These are phyloP conservation scores for Eupithecia exiguata DNA, from an alignment of 2,888 invertebrate species.

Conservation along the genomic window DNA sequence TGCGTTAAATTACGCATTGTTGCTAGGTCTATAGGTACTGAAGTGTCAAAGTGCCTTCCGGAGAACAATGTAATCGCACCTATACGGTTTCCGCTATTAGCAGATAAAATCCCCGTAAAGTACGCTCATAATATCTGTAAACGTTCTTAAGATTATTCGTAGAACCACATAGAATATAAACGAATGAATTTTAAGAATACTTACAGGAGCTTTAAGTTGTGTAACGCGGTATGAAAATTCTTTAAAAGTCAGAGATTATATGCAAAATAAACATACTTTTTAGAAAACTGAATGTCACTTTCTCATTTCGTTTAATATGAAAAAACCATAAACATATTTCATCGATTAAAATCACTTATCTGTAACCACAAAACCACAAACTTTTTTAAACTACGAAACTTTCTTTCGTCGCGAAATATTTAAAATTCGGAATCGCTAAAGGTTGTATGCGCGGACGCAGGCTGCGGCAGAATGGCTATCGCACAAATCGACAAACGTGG, in stretches of 20 bases:
- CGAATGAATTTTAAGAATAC: neutral
- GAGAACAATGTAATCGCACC: conserved; percentile 54
- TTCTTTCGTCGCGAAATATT: conserved; percentile 1
- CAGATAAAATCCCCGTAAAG: conserved; percentile 33
- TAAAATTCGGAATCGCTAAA: conserved; percentile 41
- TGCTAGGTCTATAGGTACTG: conserved; percentile 16
- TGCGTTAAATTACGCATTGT: conserved; percentile 35
- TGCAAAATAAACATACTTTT: conserved; percentile 4
- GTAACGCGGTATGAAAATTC: neutral
- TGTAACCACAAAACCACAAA: neutral
- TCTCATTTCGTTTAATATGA: neutral
- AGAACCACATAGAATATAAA: neutral
- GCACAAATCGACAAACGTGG: conserved; percentile 65
- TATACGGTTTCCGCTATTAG: conserved; percentile 51
- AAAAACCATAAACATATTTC: neutral
- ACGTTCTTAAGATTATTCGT: neutral
- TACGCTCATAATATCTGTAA: neutral
- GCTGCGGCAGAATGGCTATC: conserved; percentile 59
- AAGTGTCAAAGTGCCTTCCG: conserved; percentile 46
- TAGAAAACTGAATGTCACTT: neutral
- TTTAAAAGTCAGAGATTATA: neutral
- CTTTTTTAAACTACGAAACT: conserved; percentile 7
- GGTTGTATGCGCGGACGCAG: conserved; percentile 58
- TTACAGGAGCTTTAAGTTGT: neutral
- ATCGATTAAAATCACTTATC: neutral